phyloP scores from a whole-genome alignment of 1,140 invertebrate genomes.

The Stenopsyche tienmushanensis region DNA sequence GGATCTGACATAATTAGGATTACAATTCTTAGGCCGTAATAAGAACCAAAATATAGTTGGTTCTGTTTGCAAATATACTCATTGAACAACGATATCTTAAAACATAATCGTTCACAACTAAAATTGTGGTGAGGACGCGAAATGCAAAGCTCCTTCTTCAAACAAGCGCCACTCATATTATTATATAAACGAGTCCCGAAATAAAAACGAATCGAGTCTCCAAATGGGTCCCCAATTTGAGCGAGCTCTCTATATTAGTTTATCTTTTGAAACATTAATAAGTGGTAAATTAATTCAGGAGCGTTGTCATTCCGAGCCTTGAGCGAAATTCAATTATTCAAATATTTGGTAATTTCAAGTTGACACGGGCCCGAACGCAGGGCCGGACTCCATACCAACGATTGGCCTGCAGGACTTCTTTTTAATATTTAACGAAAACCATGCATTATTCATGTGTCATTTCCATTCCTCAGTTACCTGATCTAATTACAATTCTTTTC shows the following conservation, averaged over 20 bases:
- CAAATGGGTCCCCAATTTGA: background rate
- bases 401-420: constrained; percentile 11
- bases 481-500: constrained; percentile 13
- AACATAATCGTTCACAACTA: too few species aligned
- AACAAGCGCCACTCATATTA: too few species aligned
- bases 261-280: constrained; percentile 24
- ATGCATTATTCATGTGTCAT: constrained; percentile 23
- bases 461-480: constrained; percentile 12
- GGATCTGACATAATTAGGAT: too few species aligned
- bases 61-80: too few species aligned
- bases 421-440: constrained; percentile 30
- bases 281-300: constrained; percentile 27
- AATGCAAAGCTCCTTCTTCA: too few species aligned
- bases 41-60: too few species aligned
- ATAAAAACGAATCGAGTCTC: too few species aligned
- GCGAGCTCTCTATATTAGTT: constrained; percentile 8
- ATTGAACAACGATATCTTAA: too few species aligned
- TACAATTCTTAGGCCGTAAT: too few species aligned
- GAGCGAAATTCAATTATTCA: constrained; percentile 27
- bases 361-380: constrained; percentile 14
- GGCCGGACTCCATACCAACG: background rate
- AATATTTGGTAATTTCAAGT: constrained; percentile 30
- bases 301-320: constrained; percentile 11
- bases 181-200: too few species aligned
- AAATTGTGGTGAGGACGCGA: too few species aligned